Conservation (phyloP, 2,888 invertebrate genomes). For the Tenthredo distinguenda region DNA sequence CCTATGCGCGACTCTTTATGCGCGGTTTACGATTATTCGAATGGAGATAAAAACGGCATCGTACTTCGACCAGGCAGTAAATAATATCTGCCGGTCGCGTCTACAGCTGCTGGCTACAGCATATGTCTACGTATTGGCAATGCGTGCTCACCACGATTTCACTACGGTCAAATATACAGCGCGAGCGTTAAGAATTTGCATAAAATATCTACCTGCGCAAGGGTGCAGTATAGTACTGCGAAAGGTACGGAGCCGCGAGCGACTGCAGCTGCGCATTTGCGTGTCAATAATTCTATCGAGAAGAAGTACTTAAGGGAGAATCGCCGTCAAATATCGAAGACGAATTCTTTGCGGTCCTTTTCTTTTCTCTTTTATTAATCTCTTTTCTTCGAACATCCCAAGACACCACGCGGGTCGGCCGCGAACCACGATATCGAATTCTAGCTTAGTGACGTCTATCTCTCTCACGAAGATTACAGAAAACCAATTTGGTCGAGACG, state of each 20-base stretch:
- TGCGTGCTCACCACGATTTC: constrained; percentile 22
- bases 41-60: constrained; percentile 49
- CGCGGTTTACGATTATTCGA: constrained; percentile 52
- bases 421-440: constrained; percentile 7
- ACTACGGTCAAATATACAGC: constrained; percentile 14
- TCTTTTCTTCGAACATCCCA: background rate
- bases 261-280: background rate
- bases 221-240: constrained; percentile 15
- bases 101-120: constrained; percentile 26
- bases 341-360: background rate
- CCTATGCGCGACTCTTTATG: constrained; percentile 51
- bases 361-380: background rate
- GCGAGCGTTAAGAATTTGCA: constrained; percentile 45
- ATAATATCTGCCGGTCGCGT: constrained; percentile 54
- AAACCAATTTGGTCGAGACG: constrained; percentile 39
- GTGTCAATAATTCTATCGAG: background rate
- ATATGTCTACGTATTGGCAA: constrained; percentile 31
- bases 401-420: background rate
- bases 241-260: background rate
- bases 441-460: constrained; percentile 22
- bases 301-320: background rate
- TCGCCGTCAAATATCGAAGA: constrained; percentile 18
- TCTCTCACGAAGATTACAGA: constrained; percentile 34
- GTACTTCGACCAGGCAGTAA: constrained; percentile 49
- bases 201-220: constrained; percentile 36